Evolutionary conservation across 2,888 invertebrate genomes (phyloP).

Genomic region (Melieria crassipennis): DNA sequence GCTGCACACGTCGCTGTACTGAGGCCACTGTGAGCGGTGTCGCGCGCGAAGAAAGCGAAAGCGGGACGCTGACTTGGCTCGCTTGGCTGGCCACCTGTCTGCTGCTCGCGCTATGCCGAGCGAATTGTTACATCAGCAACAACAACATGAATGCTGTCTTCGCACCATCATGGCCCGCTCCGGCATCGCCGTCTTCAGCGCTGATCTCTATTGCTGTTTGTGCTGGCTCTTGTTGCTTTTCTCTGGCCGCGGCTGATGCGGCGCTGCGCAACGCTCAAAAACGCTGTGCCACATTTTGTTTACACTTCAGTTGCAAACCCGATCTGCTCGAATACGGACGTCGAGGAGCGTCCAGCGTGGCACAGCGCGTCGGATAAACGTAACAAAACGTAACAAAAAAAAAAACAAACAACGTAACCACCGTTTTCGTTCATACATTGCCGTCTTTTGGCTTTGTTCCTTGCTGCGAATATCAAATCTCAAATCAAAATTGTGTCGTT

Average conservation of each 20-base stretch:
- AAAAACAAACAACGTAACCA: not conserved
- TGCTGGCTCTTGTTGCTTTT: not conserved
- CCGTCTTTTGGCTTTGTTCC: too few relatives aligned
- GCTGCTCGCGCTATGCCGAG: not conserved
- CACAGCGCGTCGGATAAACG: not conserved
- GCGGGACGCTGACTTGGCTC: constrained; percentile 19
- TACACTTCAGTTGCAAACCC: constrained; percentile 25
- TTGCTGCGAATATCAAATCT: too few relatives aligned
- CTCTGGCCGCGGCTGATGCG: not conserved
- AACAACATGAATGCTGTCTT: not conserved
- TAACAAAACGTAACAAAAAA: too few relatives aligned
- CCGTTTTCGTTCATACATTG: not conserved
- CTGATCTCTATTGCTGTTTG: not conserved
- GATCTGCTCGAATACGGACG: constrained; percentile 22
- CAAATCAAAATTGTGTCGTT: too few relatives aligned
- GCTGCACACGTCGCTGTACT: not conserved
- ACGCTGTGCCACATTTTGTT: constrained; percentile 15
- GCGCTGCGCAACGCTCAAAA: constrained; percentile 1
- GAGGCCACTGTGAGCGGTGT: not conserved
- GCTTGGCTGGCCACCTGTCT: not conserved
- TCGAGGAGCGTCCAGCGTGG: not conserved
- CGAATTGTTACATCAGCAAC: constrained; percentile 17
- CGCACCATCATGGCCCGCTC: too few relatives aligned
- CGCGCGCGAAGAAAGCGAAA: constrained; percentile 35
- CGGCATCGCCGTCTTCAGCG: too few relatives aligned